Evolutionary conservation across 2,113 vertebrate genomes (phyloP), one percentile per base, ranked within the genome.

Genomic region (Aramus guarauna): DNA sequence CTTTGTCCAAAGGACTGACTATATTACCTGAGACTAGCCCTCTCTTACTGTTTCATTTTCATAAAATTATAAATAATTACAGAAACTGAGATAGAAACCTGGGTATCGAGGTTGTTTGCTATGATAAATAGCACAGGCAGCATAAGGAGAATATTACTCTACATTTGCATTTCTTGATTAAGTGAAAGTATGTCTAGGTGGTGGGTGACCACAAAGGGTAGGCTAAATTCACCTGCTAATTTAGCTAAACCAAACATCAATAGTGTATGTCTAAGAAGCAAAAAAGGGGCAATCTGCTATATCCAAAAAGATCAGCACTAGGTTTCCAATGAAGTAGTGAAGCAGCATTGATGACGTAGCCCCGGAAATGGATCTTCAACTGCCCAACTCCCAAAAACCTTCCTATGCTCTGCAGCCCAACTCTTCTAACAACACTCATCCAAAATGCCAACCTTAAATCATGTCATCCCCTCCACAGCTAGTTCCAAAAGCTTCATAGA

Each of bases 41-140:
- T 68, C 75, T 94, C 84, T 48, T 45, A 63, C 52, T 66, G 41
- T 60, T 92, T 78, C 14, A 37, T 60, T 94, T 69, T 67, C 56
- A 89, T 68, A 41, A 82, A 94, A 85, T 27, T 86, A 58, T 50
- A 81, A 91, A 81, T 86, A 91, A 81, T 72, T 36, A 75, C 15
- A 90, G 77, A 60, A 87, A 81, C 3, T 0, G 16, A 79, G 67
- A 89, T n/a, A 83, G 47, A 90, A 93, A 76, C 24, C 37, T 56
- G 52, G 32, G 27, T 56, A 83, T 27, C 2, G 2, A 88, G 55
- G 64, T 30, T 48, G 24, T 50, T 43, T 71, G 48, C 79, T 60
- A 34, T 50, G 41, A 21, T 47, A 88, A 90, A 63, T 15, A 86
- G 56, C 43, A 39, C 52, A 71, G 48, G 53, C 39, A 78, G 24